Conservation (phyloP, 37 sponge, comb jelly and placozoan genomes). For the Eunapius fragilis region DNA sequence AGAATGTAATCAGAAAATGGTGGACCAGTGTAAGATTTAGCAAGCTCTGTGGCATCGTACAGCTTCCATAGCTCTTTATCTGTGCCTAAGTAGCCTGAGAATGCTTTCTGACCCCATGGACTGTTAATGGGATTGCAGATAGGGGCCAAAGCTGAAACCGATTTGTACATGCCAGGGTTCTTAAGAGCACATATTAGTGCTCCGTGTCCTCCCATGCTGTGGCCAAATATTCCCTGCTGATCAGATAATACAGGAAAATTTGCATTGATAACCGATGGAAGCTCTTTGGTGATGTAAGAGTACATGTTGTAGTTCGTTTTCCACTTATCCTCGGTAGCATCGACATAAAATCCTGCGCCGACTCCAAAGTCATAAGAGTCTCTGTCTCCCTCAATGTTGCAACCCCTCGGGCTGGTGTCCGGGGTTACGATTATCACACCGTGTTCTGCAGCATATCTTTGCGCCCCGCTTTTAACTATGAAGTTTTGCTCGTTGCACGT, state of each 20-base stretch:
- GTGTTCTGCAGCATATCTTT: conserved; percentile 85
- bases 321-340: conserved; percentile 97
- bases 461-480: conserved; percentile 83
- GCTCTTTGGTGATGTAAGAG: conserved; percentile 91
- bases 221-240: conserved; percentile 84
- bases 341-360: conserved; percentile 97
- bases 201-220: conserved; percentile 99
- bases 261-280: conserved; percentile 75
- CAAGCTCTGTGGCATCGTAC: conserved; percentile 92
- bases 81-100: conserved; percentile 86
- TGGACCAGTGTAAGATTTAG: conserved; percentile 81
- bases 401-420: conserved; percentile 97
- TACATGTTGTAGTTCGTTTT: conserved; percentile 98
- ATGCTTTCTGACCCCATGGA: conserved; percentile 97
- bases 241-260: conserved; percentile 84
- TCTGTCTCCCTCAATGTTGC: conserved; percentile 94
- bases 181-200: conserved; percentile 92
- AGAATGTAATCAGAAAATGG: conserved; percentile 62
- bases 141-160: conserved; percentile 94
- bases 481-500: conserved; percentile 98
- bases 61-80: conserved; percentile 80
- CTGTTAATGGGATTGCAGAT: conserved; percentile 91
- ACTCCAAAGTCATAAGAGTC: conserved; percentile 95
- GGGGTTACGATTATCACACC: conserved; percentile 89
- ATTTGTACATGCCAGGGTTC: conserved; percentile 90